Conservation (phyloP, 2,797 vertebrate species). For the Xerus rutilus region DNA sequence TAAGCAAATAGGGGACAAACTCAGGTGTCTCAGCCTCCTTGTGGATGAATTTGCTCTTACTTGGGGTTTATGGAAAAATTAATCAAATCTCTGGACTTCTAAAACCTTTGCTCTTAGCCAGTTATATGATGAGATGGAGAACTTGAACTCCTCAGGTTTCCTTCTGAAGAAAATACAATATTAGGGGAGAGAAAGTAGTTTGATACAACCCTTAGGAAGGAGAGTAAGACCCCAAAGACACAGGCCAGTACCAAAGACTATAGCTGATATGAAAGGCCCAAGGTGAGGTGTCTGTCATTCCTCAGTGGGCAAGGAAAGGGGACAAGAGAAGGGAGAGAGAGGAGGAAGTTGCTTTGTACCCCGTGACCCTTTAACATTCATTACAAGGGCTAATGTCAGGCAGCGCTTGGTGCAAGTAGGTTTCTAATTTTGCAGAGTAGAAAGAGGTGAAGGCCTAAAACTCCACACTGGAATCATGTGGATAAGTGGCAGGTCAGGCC, state of each 20-base stretch:
- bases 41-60: background rate
- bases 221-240: background rate
- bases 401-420: background rate
- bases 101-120: background rate
- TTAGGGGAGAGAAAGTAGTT: background rate
- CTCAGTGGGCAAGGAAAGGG: background rate
- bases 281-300: background rate
- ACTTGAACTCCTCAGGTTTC: background rate
- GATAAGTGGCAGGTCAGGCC: background rate
- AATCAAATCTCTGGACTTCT: background rate
- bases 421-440: background rate
- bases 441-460: background rate
- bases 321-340: background rate
- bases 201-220: background rate
- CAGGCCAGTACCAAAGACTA: background rate
- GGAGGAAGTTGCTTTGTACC: rapidly evolving
- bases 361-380: background rate
- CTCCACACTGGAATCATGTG: background rate
- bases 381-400: background rate
- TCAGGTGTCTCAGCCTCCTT: background rate
- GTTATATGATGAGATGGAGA: background rate
- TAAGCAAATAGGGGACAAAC: background rate
- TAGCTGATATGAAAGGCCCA: background rate
- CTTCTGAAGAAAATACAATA: background rate
- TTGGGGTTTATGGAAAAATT: background rate